phyloP scores from a whole-genome alignment of 2,113 vertebrate genomes.

The Perca schrenkii region DNA sequence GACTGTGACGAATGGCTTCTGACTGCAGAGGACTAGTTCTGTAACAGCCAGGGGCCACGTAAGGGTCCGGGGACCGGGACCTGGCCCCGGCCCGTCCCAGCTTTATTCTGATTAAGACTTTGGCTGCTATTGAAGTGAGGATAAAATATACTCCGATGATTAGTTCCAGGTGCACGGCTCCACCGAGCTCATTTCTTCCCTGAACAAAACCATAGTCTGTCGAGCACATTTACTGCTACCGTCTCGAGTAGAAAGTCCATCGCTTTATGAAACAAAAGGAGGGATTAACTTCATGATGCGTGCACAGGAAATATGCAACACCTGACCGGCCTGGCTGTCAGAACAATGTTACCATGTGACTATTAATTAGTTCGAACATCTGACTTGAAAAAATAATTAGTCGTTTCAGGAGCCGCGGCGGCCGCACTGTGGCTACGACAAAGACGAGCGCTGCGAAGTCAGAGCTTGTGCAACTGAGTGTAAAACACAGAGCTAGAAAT shows the following conservation, averaged over 20 bases:
- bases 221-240: slow-evolving; percentile 11
- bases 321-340: slow-evolving; percentile 35
- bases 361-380: slow-evolving; percentile 41
- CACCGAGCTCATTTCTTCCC: slow-evolving; percentile 25
- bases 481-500: slow-evolving; percentile 33
- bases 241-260: neutral
- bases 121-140: slow-evolving; percentile 28
- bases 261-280: slow-evolving; percentile 5
- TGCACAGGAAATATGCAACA: slow-evolving; percentile 34
- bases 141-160: slow-evolving; percentile 45
- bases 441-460: slow-evolving; percentile 1
- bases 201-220: slow-evolving; percentile 23
- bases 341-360: slow-evolving; percentile 22
- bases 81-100: slow-evolving; percentile 3
- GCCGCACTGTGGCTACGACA: slow-evolving; percentile 17
- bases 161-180: slow-evolving; percentile 40
- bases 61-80: slow-evolving; percentile 19
- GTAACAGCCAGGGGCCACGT: slow-evolving; percentile 38
- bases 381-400: slow-evolving; percentile 45
- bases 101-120: slow-evolving; percentile 22
- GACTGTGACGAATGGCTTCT: slow-evolving; percentile 35
- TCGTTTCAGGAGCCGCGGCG: slow-evolving; percentile 15
- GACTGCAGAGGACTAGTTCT: slow-evolving; percentile 35
- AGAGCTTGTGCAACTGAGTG: slow-evolving; percentile 23
- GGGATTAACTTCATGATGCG: slow-evolving; percentile 1